Evolutionary conservation across 92 coral and sea anemone genomes (phyloP), one percentile per base, ranked within the genome.

Genomic region (Muricea muricata): DNA sequence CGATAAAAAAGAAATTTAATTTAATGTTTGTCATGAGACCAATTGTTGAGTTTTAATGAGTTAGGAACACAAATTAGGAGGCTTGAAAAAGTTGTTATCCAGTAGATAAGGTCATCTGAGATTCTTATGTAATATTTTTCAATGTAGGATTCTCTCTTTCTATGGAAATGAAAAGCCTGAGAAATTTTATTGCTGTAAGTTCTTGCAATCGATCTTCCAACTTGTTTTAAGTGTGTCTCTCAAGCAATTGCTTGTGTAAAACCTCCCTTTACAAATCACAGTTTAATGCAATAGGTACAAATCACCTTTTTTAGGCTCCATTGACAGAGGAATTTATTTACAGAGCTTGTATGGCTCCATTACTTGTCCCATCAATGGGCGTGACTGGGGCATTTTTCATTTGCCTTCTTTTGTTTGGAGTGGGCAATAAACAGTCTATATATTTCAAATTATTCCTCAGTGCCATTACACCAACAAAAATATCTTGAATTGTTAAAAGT

Each of bases 401-500:
- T n/a, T 97, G 97, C 73, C 99, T 98, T 5, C 84, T 97, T 37
- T 94, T 97, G 80, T 97, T 97, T 90, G 99, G 99, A 46, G 98
- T 97, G 12, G 99, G 99, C 93, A 82, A 78, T 29, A 24, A 28
- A 0, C 1, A 57, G 25, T 5, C 6, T 21, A 9, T 26, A 6
- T 90, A 30, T 21, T 11, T 13, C 21, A 37, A n/a, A n/a, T n/a
- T 37, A 37, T 37, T 52, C 25, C 58, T 25, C 17, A 35, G n/a
- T n/a, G n/a, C n/a, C n/a, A n/a, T n/a, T n/a, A n/a, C n/a, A n/a
- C n/a, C n/a, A n/a, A n/a, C n/a, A n/a, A n/a, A n/a, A n/a, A n/a
- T n/a, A 75, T 5, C 25, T 35, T 3, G 1, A 9, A n/a, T 17
- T 42, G 23, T 42, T 86, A 92, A 73, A 84, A 93, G 39, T 84